A percentile compares a stretch with the other conserved stretches of the same genome.
Evolutionary conservation across 2,113 vertebrate genomes (phyloP).

Genomic region (Pholis gunnellus): DNA sequence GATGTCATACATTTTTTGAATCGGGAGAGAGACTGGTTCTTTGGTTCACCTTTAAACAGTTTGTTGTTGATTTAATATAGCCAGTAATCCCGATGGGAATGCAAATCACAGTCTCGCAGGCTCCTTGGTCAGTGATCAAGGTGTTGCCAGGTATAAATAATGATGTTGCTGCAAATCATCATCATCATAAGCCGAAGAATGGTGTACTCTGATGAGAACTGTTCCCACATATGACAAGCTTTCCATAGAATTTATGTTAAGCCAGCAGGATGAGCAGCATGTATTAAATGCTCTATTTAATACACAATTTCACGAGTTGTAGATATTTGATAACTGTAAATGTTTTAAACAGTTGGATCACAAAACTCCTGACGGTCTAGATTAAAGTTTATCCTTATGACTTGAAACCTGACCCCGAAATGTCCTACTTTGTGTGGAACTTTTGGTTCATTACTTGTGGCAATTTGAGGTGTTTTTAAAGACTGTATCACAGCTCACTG

Average conservation of each 20-base stretch:
- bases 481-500: constrained; percentile 52
- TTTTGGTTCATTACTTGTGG: constrained; percentile 46
- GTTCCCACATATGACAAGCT: constrained; percentile 28
- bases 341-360: constrained; percentile 13
- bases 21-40: constrained; percentile 13
- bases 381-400: constrained; percentile 12
- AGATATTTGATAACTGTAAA: constrained; percentile 12
- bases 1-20: constrained; percentile 13
- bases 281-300: not conserved
- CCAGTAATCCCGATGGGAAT: constrained; percentile 50
- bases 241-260: not conserved
- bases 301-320: not conserved
- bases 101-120: constrained; percentile 52
- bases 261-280: not conserved
- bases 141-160: constrained; percentile 56
- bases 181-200: constrained; percentile 30
- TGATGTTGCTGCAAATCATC: constrained; percentile 29
- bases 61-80: constrained; percentile 48
- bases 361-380: constrained; percentile 1
- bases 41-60: constrained; percentile 31
- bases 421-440: constrained; percentile 25
- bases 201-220: constrained; percentile 18
- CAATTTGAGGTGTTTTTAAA: constrained; percentile 50
- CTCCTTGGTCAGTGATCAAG: constrained; percentile 56
- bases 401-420: constrained; percentile 39